Evolutionary conservation across 1,140 invertebrate species (phyloP).

Genomic region (Euwallacea fornicatus): DNA sequence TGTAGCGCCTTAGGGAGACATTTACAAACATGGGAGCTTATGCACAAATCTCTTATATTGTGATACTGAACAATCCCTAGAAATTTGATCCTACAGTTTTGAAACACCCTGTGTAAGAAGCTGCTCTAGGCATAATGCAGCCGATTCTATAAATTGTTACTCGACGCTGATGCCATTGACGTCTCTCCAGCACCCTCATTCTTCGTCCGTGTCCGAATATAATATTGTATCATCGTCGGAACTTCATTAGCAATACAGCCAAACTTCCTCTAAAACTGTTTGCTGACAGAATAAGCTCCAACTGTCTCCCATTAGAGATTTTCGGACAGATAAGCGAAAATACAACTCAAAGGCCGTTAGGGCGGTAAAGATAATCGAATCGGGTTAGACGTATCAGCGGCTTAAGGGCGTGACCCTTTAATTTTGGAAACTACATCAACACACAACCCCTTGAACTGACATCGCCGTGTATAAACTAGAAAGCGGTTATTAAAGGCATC

Average conservation of each 20-base stretch:
- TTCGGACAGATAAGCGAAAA: not conserved
- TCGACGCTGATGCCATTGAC: no score
- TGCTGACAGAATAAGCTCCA: not conserved
- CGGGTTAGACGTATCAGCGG: not conserved
- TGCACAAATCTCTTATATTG: no score
- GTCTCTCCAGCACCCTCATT: no score
- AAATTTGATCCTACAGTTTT: no score
- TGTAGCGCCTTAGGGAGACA: no score
- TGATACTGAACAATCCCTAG: no score
- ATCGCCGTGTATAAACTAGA: conserved; percentile 15
- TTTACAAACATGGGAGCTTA: no score
- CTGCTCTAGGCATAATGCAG: no score
- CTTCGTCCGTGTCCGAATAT: no score
- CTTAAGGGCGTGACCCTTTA: conserved; percentile 5
- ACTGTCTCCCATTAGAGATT: conserved; percentile 6
- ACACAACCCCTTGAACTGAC: conserved; percentile 17
- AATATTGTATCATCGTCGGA: not conserved
- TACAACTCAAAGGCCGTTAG: conserved; percentile 4
- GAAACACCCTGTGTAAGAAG: no score
- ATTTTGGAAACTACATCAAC: conserved; percentile 19
- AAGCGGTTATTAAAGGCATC: conserved; percentile 15
- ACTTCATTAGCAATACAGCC: not conserved
- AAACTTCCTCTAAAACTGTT: conserved; percentile 10
- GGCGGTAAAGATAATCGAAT: conserved; percentile 9
- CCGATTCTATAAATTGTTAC: no score